Evolutionary conservation across 2,797 vertebrate species (phyloP).

Genomic region (Parauchenoglanis punctatus): DNA sequence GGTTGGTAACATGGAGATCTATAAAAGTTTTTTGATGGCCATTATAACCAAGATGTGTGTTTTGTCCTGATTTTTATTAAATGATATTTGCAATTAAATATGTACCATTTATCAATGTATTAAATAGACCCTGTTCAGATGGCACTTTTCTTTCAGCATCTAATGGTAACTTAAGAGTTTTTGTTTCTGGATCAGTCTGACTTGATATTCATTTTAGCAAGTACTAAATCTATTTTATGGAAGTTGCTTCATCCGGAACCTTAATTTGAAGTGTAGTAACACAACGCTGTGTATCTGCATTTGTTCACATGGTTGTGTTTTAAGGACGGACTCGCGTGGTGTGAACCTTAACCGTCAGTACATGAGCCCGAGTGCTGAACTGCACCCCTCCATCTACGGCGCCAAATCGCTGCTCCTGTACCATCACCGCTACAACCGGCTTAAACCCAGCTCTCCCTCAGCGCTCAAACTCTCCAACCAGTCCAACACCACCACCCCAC

Average conservation of each 20-base stretch:
- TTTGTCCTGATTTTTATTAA: background rate
- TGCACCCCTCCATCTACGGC: slow-evolving; percentile 92
- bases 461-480: slow-evolving; percentile 73
- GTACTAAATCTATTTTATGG: background rate
- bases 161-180: background rate
- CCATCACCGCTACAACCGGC: slow-evolving; percentile 86
- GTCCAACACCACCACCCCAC: slow-evolving; percentile 47
- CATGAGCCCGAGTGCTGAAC: slow-evolving; percentile 84
- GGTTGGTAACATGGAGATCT: slow-evolving; percentile 71
- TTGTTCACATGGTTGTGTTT: background rate
- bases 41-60: too few relatives aligned
- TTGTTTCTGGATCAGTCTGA: background rate
- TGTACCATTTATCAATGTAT: background rate
- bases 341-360: slow-evolving; percentile 97
- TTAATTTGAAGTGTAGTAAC: background rate
- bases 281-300: background rate
- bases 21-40: background rate
- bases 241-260: background rate
- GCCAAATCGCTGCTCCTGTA: slow-evolving; percentile 91
- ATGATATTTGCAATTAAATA: background rate
- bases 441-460: slow-evolving; percentile 62
- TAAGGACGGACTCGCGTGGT: slow-evolving; percentile 91
- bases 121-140: background rate
- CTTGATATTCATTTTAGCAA: background rate
- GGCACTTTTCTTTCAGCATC: background rate